A percentile compares a stretch with the other conserved stretches of the same genome.
phyloP scores from a whole-genome alignment of 2,888 invertebrate genomes.

The Philereme transversata region DNA sequence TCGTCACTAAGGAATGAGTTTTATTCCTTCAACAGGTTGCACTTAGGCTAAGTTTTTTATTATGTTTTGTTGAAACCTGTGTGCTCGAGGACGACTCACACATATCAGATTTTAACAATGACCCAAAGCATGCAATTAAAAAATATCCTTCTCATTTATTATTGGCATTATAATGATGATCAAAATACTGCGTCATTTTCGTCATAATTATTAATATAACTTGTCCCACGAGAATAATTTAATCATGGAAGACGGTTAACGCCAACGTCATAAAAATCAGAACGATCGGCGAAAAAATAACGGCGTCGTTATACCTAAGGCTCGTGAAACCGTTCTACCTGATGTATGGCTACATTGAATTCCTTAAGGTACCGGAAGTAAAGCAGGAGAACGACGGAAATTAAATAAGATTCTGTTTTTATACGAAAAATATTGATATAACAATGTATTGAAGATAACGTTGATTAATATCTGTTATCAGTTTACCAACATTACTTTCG shows the following conservation, averaged over 20 bases:
- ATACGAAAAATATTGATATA: background rate
- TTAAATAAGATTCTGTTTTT: background rate
- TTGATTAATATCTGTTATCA: no score
- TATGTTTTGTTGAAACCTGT: no score
- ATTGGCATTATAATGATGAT: no score
- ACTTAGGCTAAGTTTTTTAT: no score
- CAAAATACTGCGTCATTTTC: no score
- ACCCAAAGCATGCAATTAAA: no score
- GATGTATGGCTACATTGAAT: background rate
- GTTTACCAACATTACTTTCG: no score
- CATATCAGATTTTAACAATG: no score
- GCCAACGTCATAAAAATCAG: conserved; percentile 19
- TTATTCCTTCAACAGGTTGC: no score
- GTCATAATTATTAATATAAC: background rate
- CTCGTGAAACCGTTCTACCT: background rate
- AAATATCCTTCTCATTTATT: no score
- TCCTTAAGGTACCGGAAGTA: background rate
- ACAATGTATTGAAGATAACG: background rate
- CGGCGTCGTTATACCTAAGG: conserved; percentile 15
- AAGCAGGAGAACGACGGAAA: background rate
- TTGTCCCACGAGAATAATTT: background rate
- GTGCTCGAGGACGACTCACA: no score
- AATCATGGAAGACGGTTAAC: conserved; percentile 1
- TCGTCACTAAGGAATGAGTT: no score
- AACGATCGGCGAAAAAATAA: conserved; percentile 22